Percentiles rank a stretch among this genome's conserved stretches.
These are phyloP conservation scores for Anas platyrhynchos DNA, from an alignment of 2,113 vertebrate genomes.

Conservation along the genomic window DNA sequence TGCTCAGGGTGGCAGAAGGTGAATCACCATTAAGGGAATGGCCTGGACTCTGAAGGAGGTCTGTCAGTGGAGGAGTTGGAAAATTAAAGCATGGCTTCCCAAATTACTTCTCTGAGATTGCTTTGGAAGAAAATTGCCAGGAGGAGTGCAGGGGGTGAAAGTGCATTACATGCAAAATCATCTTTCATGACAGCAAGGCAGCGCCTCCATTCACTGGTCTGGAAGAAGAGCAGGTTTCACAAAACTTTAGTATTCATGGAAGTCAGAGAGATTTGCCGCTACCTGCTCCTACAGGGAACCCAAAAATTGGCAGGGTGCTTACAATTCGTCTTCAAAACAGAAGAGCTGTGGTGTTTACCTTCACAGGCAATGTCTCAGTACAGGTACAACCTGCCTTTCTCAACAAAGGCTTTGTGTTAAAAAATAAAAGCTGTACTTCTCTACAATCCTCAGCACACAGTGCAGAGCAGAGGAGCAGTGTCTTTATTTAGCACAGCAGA, in stretches of 20 bases:
- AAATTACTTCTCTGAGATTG: conserved; percentile 33
- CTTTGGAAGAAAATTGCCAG: conserved; percentile 27
- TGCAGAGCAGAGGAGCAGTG: background rate
- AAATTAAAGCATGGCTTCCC: conserved; percentile 5
- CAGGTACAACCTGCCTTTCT: background rate
- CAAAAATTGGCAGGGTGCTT: background rate
- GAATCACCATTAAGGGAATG: conserved; percentile 2
- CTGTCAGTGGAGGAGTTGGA: conserved; percentile 20
- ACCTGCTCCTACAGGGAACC: background rate
- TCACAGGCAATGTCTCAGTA: background rate
- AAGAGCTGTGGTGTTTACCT: background rate
- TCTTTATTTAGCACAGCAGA: background rate
- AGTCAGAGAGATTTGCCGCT: background rate
- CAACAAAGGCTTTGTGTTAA: background rate
- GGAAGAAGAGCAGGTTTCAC: background rate
- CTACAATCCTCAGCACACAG: background rate
- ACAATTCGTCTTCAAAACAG: background rate
- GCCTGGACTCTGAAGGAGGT: conserved; percentile 12
- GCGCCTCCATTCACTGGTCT: background rate
- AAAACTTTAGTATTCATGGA: background rate
- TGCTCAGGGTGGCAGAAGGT: background rate
- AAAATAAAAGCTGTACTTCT: background rate
- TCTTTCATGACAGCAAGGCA: conserved; percentile 1
- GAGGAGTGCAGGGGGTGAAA: background rate
- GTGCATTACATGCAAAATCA: background rate